Base-by-base conservation (phyloP, 2,113 vertebrate species). In the Aspidoscelis tigris region DNA sequence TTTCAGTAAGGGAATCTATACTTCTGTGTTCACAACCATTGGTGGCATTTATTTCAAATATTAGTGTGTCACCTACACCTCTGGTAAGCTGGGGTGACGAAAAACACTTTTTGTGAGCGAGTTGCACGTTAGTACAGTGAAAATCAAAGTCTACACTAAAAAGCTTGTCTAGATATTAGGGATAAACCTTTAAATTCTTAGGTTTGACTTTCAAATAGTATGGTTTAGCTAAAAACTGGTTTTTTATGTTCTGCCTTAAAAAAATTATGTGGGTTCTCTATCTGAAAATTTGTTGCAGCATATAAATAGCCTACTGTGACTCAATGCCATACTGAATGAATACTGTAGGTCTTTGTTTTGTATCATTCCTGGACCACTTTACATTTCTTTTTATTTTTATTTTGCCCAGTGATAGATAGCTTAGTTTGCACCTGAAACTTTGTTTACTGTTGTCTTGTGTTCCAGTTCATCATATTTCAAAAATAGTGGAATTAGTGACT, bases 151-250 rank as follows among this genome's bases (percentile, higher is more conserved):
- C 71, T 41, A 22, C 24, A 79, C 1, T 10, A 26, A 77, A 76
- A 77, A 86, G 44, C 20, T 90, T 86, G 86, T 81, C 70, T 92
- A 84, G 55, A 76, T 91, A 87, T 82, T 93, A 55, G 90, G 85
- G 88, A 70, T 64, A 14, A 79, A 84, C 92, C 9, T 92, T 90
- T 77, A 84, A 72, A 89, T 89, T 44, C 1, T 84, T 90, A 64
- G 18, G 90, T 92, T 90, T 89, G 33, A 86, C 85, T 83, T 21
- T 73, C 77, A 77, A 39, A 83, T 69, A 58, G 85, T 71, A 75
- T 80, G 68, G 65, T 88, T 94, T 93, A 90, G 84, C 76, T 89
- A 73, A 20, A 7, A 10, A 58, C 69, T 90, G 65, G 44, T 68
- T 55, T 33, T 7, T 39, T 1, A 53, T 26, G 33, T 33, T 18